Percentiles rank a stretch among this genome's conserved stretches.
Evolutionary conservation across 2,888 invertebrate species (phyloP).

Genomic region (Drosophila neutralis): DNA sequence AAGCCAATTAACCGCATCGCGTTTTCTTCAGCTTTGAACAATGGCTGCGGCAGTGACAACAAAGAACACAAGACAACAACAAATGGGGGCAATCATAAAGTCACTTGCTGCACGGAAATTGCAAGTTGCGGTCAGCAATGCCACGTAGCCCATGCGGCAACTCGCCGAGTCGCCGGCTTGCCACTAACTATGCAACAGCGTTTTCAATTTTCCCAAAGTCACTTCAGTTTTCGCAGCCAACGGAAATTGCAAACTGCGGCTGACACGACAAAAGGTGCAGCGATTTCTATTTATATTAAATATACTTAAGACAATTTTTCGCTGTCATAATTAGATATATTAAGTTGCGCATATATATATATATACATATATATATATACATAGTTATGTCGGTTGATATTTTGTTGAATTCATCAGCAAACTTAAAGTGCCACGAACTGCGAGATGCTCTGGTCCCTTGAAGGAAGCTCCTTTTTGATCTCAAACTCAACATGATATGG

Average conservation of each 20-base stretch:
- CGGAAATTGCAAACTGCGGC: slow-evolving; percentile 74
- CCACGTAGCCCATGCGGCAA: slow-evolving; percentile 34
- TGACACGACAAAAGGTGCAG: slow-evolving; percentile 10
- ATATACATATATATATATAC: slow-evolving; percentile 1
- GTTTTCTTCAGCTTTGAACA: slow-evolving; percentile 30
- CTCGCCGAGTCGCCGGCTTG: neutral
- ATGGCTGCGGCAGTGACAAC: slow-evolving; percentile 20
- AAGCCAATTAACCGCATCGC: slow-evolving; percentile 66
- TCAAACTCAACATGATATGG: slow-evolving; percentile 21
- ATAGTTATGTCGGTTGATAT: slow-evolving; percentile 1
- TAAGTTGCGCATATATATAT: neutral
- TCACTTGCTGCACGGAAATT: slow-evolving; percentile 72
- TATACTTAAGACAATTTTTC: slow-evolving; percentile 21
- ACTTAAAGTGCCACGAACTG: slow-evolving; percentile 18
- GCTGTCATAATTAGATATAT: slow-evolving; percentile 10
- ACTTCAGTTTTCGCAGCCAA: slow-evolving; percentile 19
- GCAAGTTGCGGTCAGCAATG: slow-evolving; percentile 70
- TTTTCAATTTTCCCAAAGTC: slow-evolving; percentile 14
- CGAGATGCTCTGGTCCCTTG: neutral
- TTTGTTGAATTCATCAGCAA: neutral
- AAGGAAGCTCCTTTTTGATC: slow-evolving; percentile 3
- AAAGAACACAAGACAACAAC: slow-evolving; percentile 3
- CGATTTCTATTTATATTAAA: slow-evolving; percentile 35
- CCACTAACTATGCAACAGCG: slow-evolving; percentile 26
- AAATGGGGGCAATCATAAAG: slow-evolving; percentile 67